Conservation (phyloP, 1,140 invertebrate species). For the Acromyrmex heyeri region DNA sequence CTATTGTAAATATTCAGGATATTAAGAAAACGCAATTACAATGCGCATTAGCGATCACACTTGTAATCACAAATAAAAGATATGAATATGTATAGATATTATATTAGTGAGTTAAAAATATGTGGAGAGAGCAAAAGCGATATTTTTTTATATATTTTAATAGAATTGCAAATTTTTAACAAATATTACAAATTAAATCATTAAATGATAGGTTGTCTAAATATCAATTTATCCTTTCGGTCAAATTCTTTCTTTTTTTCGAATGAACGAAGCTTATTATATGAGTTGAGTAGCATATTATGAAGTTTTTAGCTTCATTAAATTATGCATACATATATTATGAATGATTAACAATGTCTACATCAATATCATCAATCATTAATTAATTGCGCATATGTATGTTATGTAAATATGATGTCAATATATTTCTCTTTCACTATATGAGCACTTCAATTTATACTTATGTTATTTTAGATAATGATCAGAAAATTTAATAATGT, state of each 20-base stretch:
- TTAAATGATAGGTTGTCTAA: constrained; percentile 4
- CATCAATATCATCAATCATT: background rate
- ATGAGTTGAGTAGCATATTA: background rate
- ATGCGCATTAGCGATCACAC: background rate
- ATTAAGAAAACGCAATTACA: background rate
- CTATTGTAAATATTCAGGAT: background rate
- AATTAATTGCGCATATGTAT: constrained; percentile 7
- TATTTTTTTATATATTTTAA: background rate
- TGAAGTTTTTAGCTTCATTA: background rate
- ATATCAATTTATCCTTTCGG: constrained; percentile 3
- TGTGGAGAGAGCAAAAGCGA: background rate
- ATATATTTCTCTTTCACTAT: constrained; percentile 3
- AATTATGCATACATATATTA: constrained; percentile 33
- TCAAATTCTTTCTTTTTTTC: background rate
- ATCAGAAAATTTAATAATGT: background rate
- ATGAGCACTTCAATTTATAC: too few relatives aligned
- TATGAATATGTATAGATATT: background rate
- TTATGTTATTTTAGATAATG: background rate
- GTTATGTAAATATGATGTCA: constrained; percentile 8
- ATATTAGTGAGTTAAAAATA: background rate
- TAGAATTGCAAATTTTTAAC: constrained; percentile 26
- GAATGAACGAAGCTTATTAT: background rate
- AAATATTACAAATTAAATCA: background rate
- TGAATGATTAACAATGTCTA: constrained; percentile 22
- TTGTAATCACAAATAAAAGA: constrained; percentile 4